Conservation (phyloP, 2,113 vertebrate genomes). For the Terrapene triunguis region DNA sequence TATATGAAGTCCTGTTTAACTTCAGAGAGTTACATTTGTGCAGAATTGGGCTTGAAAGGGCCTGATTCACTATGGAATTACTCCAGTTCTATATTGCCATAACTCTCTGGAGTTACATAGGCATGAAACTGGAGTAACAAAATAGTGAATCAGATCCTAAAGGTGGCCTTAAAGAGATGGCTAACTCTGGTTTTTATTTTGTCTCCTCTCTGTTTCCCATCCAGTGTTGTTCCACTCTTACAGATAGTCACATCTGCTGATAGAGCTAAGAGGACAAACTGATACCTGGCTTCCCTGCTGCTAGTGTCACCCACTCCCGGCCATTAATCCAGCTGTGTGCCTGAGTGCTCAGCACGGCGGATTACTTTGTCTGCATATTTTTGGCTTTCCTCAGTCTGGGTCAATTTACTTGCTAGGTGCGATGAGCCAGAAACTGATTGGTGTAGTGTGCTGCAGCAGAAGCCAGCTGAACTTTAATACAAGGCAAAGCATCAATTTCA, state of each 20-base stretch:
- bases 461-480: background rate
- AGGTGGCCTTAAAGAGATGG: background rate
- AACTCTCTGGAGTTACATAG: rapidly evolving
- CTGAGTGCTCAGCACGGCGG: conserved; percentile 59
- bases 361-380: conserved; percentile 70
- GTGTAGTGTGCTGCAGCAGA: background rate
- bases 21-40: too few species aligned
- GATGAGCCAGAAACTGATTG: background rate
- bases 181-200: background rate
- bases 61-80: background rate
- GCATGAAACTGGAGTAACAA: background rate
- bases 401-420: conserved; percentile 6
- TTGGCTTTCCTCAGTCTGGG: conserved; percentile 45
- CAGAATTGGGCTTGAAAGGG: rapidly evolving
- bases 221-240: background rate
- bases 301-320: too few species aligned
- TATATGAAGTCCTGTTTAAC: background rate
- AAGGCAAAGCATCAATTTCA: background rate
- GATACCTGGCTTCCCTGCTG: background rate
- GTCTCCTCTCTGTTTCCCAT: background rate
- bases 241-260: background rate
- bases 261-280: background rate
- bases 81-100: rapidly evolving
- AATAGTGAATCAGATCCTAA: rapidly evolving
- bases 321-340: conserved; percentile 8